Conservation (phyloP, 2,113 vertebrate genomes). For the Syngnathus typhle region DNA sequence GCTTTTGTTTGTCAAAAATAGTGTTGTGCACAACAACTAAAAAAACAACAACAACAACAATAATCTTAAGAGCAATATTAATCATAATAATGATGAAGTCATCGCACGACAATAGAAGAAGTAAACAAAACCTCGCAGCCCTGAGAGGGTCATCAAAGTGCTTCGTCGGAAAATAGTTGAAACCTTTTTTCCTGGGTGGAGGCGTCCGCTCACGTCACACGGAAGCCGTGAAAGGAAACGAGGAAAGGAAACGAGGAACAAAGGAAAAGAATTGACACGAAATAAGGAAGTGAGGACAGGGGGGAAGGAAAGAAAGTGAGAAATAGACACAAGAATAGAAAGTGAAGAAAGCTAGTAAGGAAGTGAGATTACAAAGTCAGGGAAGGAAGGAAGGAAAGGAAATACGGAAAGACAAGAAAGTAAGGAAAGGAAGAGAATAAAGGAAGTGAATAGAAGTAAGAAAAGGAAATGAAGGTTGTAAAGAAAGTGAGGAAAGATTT, state of each 20-base stretch:
- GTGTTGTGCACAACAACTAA: background rate
- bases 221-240: background rate
- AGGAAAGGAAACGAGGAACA: background rate
- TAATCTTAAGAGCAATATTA: background rate
- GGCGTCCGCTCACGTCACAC: background rate
- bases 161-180: slow-evolving; percentile 31
- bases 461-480: background rate
- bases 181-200: background rate
- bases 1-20: background rate
- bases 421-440: background rate
- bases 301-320: background rate
- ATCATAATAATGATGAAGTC: background rate
- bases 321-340: background rate
- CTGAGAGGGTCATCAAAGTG: slow-evolving; percentile 66
- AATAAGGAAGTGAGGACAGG: background rate
- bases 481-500: background rate
- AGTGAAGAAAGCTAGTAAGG: background rate
- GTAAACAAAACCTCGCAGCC: slow-evolving; percentile 57
- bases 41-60: background rate
- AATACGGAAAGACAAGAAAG: background rate
- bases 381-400: background rate
- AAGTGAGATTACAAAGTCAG: background rate
- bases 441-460: background rate
- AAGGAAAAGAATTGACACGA: background rate
- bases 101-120: background rate